Evolutionary conservation across 2,888 invertebrate species (phyloP), one percentile per base, ranked within the genome.

Genomic region (Melipona beecheii): DNA sequence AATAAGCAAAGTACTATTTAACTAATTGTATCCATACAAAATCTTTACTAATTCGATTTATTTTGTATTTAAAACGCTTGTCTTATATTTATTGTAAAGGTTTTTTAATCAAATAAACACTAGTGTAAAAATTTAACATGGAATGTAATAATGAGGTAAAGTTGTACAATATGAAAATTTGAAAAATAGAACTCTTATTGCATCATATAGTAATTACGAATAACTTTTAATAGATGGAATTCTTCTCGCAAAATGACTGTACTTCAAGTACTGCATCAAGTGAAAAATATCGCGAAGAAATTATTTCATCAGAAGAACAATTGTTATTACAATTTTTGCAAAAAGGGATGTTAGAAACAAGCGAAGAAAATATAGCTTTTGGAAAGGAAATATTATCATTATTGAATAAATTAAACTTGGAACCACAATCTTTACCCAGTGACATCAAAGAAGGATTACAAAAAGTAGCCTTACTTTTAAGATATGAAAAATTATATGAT

Each of bases 331-430:
- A 89, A 52, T 31, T 84, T 15, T 75, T 94, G 4, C 72, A 85
- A 15, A 77, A 89, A 74, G 92, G 90, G 64, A 88, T 92, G 15
- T 82, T 89, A 54, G 93, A 93, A 76, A 91, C 91, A 6, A 90
- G 79, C 13, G 91, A 93, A 11, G 93, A 94, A 80, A 91, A 92
- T 77, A 70, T 79, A 24, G 86, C 87, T 19, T 87, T 90, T 27
- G 84, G 82, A 13, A 90, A 89, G 75, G 92, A 94, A 74, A 89
- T 91, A 5, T 31, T 69, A 2, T 79, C 85, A 27, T 86, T 94
- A 11, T 79, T 93, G 4, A 78, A 73, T 31, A 78, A 85, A 52
- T 75, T 94, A n/a, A 89, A 91, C 54, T 77, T 93, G 11, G 91
- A 92, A 36, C 52, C 88, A 21, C 90, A 91, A 69, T 83, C 86